Conservation (phyloP, 2,113 vertebrate genomes). For the Oreochromis aureus region DNA sequence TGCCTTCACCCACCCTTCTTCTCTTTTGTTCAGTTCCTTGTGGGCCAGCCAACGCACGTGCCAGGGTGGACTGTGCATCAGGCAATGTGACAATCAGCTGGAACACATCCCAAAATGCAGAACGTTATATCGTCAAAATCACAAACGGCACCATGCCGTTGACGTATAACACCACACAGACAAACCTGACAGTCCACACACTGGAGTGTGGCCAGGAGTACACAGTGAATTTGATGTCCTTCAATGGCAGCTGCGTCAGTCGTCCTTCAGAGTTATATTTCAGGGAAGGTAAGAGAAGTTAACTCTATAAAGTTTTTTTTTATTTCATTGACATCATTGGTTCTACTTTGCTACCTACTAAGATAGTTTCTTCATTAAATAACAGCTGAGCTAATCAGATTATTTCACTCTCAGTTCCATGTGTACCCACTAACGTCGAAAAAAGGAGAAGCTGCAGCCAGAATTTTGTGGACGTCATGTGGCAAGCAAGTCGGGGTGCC, state of each 20-base stretch:
- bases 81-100: constrained; percentile 49
- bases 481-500: constrained; percentile 63
- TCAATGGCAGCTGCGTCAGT: constrained; percentile 58
- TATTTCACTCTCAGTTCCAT: constrained; percentile 60
- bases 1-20: not conserved
- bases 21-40: constrained; percentile 61
- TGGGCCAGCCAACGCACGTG: constrained; percentile 45
- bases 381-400: not conserved
- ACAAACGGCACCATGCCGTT: not conserved
- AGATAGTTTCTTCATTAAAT: not conserved
- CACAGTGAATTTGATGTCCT: constrained; percentile 48
- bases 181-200: not conserved
- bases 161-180: constrained; percentile 34
- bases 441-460: constrained; percentile 40
- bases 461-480: constrained; percentile 41
- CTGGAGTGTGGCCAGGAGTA: constrained; percentile 60
- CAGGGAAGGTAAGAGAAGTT: constrained; percentile 49
- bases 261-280: constrained; percentile 24
- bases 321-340: not conserved
- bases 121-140: constrained; percentile 35
- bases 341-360: not conserved
- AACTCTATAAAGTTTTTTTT: not conserved
- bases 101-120: constrained; percentile 6
- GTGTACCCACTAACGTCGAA: constrained; percentile 55
- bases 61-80: constrained; percentile 46